phyloP scores from a whole-genome alignment of 2,797 vertebrate species.

The Lutjanus argentimaculatus region DNA sequence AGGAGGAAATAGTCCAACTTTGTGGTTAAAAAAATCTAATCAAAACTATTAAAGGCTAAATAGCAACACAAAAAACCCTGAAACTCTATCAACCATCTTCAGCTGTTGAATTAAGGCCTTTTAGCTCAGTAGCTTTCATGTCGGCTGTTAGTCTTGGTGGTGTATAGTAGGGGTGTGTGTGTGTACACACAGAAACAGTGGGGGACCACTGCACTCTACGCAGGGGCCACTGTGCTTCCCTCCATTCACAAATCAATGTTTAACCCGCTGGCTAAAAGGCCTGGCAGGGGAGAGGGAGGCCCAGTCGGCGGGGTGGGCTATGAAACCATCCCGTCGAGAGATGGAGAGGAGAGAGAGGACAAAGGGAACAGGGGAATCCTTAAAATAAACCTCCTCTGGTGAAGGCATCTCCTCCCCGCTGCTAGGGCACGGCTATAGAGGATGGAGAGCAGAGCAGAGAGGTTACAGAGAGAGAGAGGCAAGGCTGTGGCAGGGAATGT shows the following conservation, averaged over 20 bases:
- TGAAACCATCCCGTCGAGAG: conserved; percentile 77
- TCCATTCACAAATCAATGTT: conserved; percentile 90
- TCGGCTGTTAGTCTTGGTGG: conserved; percentile 71
- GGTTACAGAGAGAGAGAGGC: conserved; percentile 51
- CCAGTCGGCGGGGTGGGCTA: conserved; percentile 76
- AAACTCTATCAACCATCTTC: conserved; percentile 34
- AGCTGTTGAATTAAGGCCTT: conserved; percentile 64
- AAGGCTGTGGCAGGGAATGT: conserved; percentile 50
- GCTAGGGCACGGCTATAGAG: conserved; percentile 56
- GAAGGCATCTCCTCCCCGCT: conserved; percentile 79
- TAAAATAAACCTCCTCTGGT: conserved; percentile 80
- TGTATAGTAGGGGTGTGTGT: conserved; percentile 76
- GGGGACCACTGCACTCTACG: conserved; percentile 77
- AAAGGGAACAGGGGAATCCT: conserved; percentile 79
- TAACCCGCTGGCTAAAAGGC: conserved; percentile 87
- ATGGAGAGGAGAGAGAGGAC: conserved; percentile 71
- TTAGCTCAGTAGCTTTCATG: conserved; percentile 74
- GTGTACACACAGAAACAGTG: conserved; percentile 80
- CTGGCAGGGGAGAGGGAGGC: conserved; percentile 82
- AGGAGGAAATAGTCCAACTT: background rate
- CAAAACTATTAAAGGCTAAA: conserved; percentile 23
- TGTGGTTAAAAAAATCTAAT: background rate
- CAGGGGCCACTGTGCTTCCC: conserved; percentile 77
- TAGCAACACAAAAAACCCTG: conserved; percentile 17
- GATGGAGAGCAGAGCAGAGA: conserved; percentile 48